Conservation (phyloP, 2,113 vertebrate genomes). For the Helogale parvula region DNA sequence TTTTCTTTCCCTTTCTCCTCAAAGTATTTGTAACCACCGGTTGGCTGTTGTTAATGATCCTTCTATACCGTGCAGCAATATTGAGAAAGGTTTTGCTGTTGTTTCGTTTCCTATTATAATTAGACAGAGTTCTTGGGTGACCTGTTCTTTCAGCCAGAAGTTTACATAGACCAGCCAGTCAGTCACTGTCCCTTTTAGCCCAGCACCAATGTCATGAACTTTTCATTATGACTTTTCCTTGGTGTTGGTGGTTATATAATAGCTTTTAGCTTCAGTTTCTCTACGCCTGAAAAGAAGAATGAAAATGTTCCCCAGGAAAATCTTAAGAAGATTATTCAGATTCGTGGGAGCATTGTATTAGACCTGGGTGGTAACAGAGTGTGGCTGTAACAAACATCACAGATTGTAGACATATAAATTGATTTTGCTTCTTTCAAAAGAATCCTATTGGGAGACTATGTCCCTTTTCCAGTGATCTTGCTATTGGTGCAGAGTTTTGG, state of each 20-base stretch:
- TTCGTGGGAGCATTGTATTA: not conserved
- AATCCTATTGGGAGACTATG: not conserved
- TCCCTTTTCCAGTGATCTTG: not conserved
- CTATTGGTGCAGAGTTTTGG: not conserved
- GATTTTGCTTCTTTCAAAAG: not conserved
- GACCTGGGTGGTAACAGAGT: not conserved
- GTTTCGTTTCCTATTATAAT: constrained; percentile 21
- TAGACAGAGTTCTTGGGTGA: not conserved
- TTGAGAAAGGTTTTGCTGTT: not conserved
- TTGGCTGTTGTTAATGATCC: not conserved
- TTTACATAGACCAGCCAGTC: not conserved
- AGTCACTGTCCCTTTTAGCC: constrained; percentile 8
- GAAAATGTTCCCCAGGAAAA: not conserved
- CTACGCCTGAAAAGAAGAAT: not conserved
- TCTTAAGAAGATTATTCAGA: not conserved
- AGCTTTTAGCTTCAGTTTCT: not conserved
- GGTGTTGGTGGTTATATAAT: not conserved
- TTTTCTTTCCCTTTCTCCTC: not conserved
- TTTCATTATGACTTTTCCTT: constrained; percentile 25
- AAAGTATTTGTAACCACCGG: not conserved
- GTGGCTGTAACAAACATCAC: not conserved
- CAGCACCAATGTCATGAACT: not conserved
- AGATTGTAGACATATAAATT: not conserved
- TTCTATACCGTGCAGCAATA: not conserved
- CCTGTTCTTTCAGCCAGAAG: not conserved